Conservation (phyloP, 2,113 vertebrate genomes). For the Perca fluviatilis region DNA sequence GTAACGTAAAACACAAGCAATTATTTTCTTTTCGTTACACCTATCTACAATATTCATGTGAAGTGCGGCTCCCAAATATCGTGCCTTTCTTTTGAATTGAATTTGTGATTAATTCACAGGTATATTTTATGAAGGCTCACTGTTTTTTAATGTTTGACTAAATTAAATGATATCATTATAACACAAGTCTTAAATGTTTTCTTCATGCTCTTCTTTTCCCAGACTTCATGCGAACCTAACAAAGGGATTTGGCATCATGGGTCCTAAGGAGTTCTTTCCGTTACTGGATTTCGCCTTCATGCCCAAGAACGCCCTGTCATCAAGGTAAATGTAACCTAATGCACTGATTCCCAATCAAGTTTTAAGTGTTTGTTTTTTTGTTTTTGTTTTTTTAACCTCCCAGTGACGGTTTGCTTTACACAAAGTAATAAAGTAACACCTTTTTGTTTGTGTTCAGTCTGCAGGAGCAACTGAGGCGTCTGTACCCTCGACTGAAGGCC, state of each 20-base stretch:
- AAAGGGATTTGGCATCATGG: slow-evolving; percentile 96
- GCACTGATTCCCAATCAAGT: not conserved
- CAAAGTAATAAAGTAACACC: not conserved
- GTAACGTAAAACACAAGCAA: not conserved
- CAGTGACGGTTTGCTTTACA: not conserved
- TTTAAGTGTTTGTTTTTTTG: too few species aligned
- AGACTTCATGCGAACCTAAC: slow-evolving; percentile 95
- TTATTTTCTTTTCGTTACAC: not conserved
- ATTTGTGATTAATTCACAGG: not conserved
- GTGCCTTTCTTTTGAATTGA: not conserved
- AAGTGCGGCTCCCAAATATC: not conserved
- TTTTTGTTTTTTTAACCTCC: not conserved
- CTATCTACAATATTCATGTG: too few species aligned
- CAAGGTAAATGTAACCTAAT: slow-evolving; percentile 84
- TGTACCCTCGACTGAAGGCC: slow-evolving; percentile 94
- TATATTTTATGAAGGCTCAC: not conserved
- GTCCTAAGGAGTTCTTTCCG: slow-evolving; percentile 97
- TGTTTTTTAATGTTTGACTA: not conserved
- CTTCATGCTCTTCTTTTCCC: not conserved
- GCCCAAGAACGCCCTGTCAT: slow-evolving; percentile 93
- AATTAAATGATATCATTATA: not conserved
- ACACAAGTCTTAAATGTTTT: too few species aligned
- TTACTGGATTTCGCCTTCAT: slow-evolving; percentile 97
- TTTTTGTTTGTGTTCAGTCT: slow-evolving; percentile 80
- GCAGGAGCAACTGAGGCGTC: slow-evolving; percentile 92